Base-by-base conservation (phyloP, 2,888 invertebrate species). In the Antheraea yamamai region DNA sequence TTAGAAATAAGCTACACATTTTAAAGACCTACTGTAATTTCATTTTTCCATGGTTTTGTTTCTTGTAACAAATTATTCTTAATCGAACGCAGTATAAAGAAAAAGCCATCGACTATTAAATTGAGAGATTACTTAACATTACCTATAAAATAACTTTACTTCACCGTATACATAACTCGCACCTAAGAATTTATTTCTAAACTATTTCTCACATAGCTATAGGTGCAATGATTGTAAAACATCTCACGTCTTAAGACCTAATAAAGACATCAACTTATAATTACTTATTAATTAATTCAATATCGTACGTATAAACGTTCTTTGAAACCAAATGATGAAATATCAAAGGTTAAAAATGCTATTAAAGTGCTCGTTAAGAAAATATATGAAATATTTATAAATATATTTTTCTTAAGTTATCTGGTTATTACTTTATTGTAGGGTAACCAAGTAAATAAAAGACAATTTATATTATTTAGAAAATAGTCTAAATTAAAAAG, bases 191-290 rank as follows among this genome's bases (percentile, higher is more conserved):
- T 35, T 70, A 70, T 70, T 70, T 70, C 39, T 70, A 20, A 70
- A 70, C 35, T 58, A 71, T 58, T 71, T 74, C 74, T 74, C 55
- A 71, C 71, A 23, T 58, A n/a, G 16, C 52, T 35, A 30, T 23
- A 35, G 55, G 30, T n/a, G 55, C 58, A 58, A 74, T 3, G 23
- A 55, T 16, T 61, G 47, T 58, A 71, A 55, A 35, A 71, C 70
- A 18, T 55, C 71, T 71, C 39, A 72, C 61, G 71, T 39, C n/a
- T 39, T 70, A 70, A n/a, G 35, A 39, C 70, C 39, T 72, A 47
- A 75, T 75, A 75, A 72, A 75, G 71, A 23, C 61, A 75, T 75
- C 61, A 51, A 47, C 20, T 61, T 47, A 72, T 75, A 71, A 75
- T 74, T 68, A 64, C 23, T 35, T 73, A 73, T 23, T 51, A 23